Evolutionary conservation across 2,113 vertebrate genomes (phyloP).

Genomic region (Hemiscyllium ocellatum): DNA sequence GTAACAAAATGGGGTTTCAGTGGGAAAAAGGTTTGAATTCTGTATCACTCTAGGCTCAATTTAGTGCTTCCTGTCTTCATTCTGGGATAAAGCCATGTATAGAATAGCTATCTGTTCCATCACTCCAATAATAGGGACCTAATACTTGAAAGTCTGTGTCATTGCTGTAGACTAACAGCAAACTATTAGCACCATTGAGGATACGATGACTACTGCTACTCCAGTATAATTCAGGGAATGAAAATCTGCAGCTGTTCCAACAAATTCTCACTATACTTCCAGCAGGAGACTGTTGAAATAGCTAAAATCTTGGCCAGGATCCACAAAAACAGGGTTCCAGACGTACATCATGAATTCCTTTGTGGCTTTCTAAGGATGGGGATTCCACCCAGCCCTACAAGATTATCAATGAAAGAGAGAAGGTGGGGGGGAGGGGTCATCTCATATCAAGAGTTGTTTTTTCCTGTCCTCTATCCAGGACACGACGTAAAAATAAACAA

Average conservation of each 20-base stretch:
- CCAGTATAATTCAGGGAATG: neutral
- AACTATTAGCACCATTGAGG: neutral
- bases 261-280: neutral
- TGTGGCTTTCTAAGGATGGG: neutral
- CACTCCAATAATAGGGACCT: neutral
- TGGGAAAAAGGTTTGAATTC: too few species aligned
- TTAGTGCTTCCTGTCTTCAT: neutral
- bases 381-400: neutral
- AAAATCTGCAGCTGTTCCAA: neutral
- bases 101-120: neutral
- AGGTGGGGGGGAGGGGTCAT: too few species aligned
- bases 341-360: neutral
- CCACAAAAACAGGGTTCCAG: neutral
- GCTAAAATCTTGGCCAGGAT: neutral
- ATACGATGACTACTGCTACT: neutral
- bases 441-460: neutral
- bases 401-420: neutral
- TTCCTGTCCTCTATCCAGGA: neutral
- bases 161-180: neutral
- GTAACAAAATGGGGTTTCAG: too few species aligned
- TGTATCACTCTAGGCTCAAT: too few species aligned
- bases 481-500: too few species aligned
- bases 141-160: neutral
- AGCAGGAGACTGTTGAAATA: neutral
- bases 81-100: neutral